phyloP scores from a whole-genome alignment of 2,113 vertebrate species.

The Paramormyrops kingsleyae region DNA sequence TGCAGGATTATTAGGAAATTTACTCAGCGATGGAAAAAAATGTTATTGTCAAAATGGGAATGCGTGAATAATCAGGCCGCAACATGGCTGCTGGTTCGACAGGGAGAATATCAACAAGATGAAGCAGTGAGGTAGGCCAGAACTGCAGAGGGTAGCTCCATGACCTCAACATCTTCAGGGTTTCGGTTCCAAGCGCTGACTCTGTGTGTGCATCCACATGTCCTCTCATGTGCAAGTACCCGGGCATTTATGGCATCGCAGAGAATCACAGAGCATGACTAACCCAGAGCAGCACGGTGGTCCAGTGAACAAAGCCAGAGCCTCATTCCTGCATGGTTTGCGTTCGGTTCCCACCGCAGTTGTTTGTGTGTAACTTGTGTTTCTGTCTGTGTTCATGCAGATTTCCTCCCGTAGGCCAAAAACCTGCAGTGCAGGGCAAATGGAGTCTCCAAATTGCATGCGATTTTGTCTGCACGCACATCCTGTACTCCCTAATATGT shows the following conservation, averaged over 20 bases:
- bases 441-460: neutral
- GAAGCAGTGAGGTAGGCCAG: neutral
- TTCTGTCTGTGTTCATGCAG: neutral
- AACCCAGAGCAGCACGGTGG: neutral
- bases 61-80: neutral
- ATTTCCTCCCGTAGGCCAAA: neutral
- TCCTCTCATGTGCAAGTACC: neutral
- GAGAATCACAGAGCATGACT: neutral
- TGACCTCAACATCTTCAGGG: neutral
- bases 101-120: neutral
- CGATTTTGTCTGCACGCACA: neutral
- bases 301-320: neutral
- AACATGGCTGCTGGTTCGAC: neutral
- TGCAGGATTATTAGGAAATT: neutral
- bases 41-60: neutral
- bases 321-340: constrained; percentile 15
- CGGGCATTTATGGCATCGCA: neutral
- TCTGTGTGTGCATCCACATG: neutral
- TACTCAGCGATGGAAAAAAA: neutral
- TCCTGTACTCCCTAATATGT: neutral
- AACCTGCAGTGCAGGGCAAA: neutral
- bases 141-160: neutral
- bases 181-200: neutral
- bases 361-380: neutral
- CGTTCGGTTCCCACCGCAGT: constrained; percentile 40